These are phyloP conservation scores for Euglossa dilemma DNA, from an alignment of 1,140 invertebrate genomes.

Conservation along the genomic window DNA sequence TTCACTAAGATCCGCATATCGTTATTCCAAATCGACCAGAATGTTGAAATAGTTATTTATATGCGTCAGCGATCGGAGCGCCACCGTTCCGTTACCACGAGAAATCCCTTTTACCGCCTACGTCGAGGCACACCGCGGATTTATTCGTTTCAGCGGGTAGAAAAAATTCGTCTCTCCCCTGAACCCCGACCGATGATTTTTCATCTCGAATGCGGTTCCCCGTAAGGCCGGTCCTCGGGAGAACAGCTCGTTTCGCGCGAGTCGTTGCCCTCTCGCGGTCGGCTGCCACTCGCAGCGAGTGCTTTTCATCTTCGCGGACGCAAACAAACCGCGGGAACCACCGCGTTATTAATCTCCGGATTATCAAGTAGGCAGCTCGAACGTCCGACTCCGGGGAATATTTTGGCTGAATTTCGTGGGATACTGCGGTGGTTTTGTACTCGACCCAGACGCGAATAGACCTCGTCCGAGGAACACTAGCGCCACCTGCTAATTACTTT, in stretches of 20 bases:
- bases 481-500: neutral
- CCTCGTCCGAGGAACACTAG: neutral
- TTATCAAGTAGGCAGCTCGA: conserved; percentile 48
- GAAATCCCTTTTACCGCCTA: no score
- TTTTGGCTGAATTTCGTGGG: neutral
- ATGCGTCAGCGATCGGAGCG: no score
- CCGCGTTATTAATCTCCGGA: conserved; percentile 58
- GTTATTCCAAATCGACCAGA: no score
- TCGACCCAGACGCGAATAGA: neutral
- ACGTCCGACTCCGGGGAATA: neutral
- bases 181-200: conserved; percentile 6
- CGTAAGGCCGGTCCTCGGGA: neutral
- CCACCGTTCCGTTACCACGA: no score
- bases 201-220: conserved; percentile 12
- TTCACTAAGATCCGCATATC: no score
- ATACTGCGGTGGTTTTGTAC: neutral
- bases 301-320: conserved; percentile 31
- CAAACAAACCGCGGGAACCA: conserved; percentile 56
- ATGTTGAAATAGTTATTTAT: no score
- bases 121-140: neutral
- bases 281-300: conserved; percentile 22
- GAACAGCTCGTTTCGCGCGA: conserved; percentile 6
- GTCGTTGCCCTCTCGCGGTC: conserved; percentile 18
- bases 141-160: neutral
- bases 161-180: neutral